These are phyloP conservation scores for Muschampia staudingeri DNA, from an alignment of 2,888 invertebrate species.

Conservation along the genomic window DNA sequence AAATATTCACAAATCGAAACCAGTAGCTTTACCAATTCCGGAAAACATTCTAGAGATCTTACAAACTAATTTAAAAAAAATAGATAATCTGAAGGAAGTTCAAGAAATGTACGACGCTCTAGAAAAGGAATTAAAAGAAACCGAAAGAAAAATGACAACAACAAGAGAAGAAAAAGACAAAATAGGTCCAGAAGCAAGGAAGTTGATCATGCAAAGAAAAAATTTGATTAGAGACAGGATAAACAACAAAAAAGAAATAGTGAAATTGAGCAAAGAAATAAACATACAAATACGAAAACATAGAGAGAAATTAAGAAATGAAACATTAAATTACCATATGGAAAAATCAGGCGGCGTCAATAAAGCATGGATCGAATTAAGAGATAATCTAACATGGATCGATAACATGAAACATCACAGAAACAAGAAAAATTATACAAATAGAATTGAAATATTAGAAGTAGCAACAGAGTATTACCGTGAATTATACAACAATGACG, in stretches of 20 bases:
- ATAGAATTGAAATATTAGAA: not conserved
- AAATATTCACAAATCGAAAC: not conserved
- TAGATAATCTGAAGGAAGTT: not conserved
- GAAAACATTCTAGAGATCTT: not conserved
- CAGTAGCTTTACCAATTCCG: not conserved
- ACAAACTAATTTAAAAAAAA: not conserved
- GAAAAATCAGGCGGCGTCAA: not conserved
- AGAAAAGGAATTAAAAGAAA: conserved; percentile 1
- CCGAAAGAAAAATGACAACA: not conserved
- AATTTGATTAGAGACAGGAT: not conserved
- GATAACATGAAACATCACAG: not conserved
- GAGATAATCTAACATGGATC: not conserved
- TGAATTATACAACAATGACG: not conserved
- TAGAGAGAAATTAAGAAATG: not conserved
- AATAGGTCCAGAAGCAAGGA: not conserved
- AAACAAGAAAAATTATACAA: not conserved
- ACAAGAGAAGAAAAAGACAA: not conserved
- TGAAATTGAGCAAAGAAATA: not conserved
- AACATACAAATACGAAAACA: not conserved
- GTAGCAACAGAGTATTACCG: conserved; percentile 1
- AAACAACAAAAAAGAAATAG: not conserved
- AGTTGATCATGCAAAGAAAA: not conserved
- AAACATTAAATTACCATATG: not conserved
- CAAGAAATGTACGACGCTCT: not conserved
- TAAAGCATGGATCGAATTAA: not conserved